phyloP scores from a whole-genome alignment of 2,888 invertebrate genomes.

The Hydropsyche betteni region DNA sequence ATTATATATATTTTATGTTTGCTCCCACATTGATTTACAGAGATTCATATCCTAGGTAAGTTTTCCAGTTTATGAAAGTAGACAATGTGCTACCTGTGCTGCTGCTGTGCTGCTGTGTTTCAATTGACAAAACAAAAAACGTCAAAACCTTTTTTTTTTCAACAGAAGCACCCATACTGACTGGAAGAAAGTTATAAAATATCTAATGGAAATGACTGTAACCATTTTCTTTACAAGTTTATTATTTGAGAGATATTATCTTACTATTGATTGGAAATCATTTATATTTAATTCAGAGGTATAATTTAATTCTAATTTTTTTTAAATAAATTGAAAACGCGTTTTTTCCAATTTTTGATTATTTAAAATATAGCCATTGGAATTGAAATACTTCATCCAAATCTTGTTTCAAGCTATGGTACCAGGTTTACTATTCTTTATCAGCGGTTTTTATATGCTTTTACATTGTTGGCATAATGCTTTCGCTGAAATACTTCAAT shows the following conservation, averaged over 20 bases:
- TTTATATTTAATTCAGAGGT: conserved; percentile 66
- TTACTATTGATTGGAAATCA: conserved; percentile 67
- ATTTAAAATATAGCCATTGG: conserved; percentile 56
- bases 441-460: conserved; percentile 84
- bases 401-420: conserved; percentile 77
- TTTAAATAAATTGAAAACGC: too few species aligned
- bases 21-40: conserved; percentile 87
- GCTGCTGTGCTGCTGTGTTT: too few species aligned
- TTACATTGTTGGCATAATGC: conserved; percentile 93
- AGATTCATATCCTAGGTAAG: conserved; percentile 83
- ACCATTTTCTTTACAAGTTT: conserved; percentile 83
- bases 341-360: background rate
- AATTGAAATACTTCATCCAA: conserved; percentile 64
- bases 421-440: conserved; percentile 75
- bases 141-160: conserved; percentile 54
- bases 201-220: conserved; percentile 79
- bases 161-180: conserved; percentile 74
- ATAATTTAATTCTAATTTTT: background rate
- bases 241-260: conserved; percentile 68
- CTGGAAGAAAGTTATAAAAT: conserved; percentile 77
- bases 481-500: conserved; percentile 86
- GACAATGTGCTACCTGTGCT: too few species aligned
- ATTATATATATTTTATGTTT: conserved; percentile 86
- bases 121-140: too few species aligned
- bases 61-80: too few species aligned